Evolutionary conservation across 2,113 vertebrate species (phyloP).

Genomic region (Zosterops hypoxanthus): DNA sequence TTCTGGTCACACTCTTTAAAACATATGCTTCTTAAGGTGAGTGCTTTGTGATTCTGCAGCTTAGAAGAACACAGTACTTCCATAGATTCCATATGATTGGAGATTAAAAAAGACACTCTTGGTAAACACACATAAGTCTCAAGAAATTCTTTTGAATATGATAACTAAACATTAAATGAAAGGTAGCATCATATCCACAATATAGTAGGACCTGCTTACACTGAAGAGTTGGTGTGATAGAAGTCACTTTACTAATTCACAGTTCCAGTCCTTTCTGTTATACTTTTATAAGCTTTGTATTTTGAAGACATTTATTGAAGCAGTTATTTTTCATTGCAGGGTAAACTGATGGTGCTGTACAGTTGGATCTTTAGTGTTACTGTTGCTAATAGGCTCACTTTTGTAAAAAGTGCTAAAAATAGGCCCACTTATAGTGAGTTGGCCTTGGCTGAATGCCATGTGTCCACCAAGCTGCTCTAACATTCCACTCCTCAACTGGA

Average conservation of each 20-base stretch:
- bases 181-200: background rate
- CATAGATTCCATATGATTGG: background rate
- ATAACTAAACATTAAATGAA: background rate
- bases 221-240: background rate
- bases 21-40: background rate
- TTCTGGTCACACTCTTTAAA: background rate
- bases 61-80: background rate
- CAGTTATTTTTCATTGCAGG: background rate
- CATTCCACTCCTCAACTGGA: background rate
- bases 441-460: rapidly evolving
- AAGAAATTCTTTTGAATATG: background rate
- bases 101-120: background rate
- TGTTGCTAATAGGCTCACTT: background rate
- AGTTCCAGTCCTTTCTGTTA: background rate
- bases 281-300: background rate
- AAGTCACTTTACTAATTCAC: background rate
- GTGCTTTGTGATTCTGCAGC: background rate
- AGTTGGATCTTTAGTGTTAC: background rate
- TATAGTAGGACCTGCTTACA: background rate
- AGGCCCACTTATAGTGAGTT: background rate
- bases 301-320: background rate
- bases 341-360: background rate
- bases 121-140: background rate
- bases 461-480: background rate
- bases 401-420: background rate